Conservation (phyloP, 2,888 invertebrate genomes). For the Epirrita christyi region DNA sequence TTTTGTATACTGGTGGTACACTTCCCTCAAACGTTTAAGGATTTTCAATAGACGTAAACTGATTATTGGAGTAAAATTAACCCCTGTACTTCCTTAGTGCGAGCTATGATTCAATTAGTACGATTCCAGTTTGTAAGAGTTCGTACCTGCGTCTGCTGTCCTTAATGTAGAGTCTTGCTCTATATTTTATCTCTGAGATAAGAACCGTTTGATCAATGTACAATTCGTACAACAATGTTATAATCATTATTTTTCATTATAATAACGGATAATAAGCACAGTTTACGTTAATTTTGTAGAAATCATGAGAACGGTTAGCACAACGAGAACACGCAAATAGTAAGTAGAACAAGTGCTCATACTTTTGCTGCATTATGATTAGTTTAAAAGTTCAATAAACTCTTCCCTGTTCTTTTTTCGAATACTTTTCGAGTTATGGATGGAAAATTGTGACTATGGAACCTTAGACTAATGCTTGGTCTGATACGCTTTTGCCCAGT, state of each 20-base stretch:
- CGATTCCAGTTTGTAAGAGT: neutral
- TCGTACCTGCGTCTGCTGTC: neutral
- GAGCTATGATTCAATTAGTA: no score
- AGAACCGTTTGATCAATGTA: slow-evolving; percentile 69
- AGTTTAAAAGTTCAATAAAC: neutral
- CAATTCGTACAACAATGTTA: slow-evolving; percentile 42
- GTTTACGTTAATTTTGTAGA: slow-evolving; percentile 49
- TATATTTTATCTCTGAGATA: slow-evolving; percentile 29
- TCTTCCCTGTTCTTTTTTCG: no score
- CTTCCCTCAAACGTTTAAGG: no score
- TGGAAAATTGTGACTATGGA: no score
- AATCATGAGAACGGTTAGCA: slow-evolving; percentile 44
- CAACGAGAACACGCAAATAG: slow-evolving; percentile 16
- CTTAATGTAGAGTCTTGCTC: neutral
- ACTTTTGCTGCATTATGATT: neutral
- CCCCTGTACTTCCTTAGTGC: no score
- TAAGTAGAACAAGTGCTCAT: neutral
- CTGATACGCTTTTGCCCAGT: no score
- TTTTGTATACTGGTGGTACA: no score
- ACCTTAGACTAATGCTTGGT: no score
- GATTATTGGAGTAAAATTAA: no score
- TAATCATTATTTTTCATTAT: slow-evolving; percentile 48
- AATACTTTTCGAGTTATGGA: no score
- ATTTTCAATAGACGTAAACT: no score
- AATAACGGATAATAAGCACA: slow-evolving; percentile 49